A percentile compares a stretch with the other conserved stretches of the same genome.
Evolutionary conservation across 2,888 invertebrate genomes (phyloP).

Genomic region (Nemotelus pantherinus): DNA sequence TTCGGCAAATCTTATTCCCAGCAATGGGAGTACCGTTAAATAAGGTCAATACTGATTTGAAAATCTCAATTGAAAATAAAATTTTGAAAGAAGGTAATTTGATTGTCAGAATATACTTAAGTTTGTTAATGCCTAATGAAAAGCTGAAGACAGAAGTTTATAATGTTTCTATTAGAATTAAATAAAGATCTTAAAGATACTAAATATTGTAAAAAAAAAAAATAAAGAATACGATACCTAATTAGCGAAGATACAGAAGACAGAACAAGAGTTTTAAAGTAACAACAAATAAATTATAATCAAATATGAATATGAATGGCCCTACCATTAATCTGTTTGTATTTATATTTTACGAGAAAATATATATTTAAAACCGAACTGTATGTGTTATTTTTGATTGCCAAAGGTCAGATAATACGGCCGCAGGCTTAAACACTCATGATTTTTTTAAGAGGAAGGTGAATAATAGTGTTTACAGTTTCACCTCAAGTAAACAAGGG

Average conservation of each 20-base stretch:
- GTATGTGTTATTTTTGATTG: neutral
- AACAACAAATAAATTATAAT: conserved; percentile 20
- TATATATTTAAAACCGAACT: conserved; percentile 38
- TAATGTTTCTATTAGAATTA: conserved; percentile 41
- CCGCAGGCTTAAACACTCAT: neutral
- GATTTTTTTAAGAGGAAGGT: neutral
- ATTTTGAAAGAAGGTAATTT: neutral
- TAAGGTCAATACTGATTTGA: no score
- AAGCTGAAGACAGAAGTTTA: conserved; percentile 29
- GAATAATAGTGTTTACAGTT: no score
- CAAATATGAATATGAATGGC: conserved; percentile 41
- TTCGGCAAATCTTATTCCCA: no score
- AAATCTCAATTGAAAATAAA: neutral
- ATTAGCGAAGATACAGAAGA: conserved; percentile 8
- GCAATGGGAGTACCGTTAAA: no score
- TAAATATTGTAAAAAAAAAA: conserved; percentile 17
- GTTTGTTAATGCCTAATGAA: conserved; percentile 39
- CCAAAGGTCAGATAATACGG: neutral
- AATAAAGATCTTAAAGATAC: conserved; percentile 8
- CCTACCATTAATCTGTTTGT: conserved; percentile 43
- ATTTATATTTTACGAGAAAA: conserved; percentile 47
- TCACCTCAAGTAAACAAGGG: no score
- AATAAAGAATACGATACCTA: neutral
- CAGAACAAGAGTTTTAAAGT: conserved; percentile 18
- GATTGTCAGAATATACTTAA: neutral